Base-by-base conservation (phyloP, 2,888 invertebrate species). In the Lasioglossum pauxillum region DNA sequence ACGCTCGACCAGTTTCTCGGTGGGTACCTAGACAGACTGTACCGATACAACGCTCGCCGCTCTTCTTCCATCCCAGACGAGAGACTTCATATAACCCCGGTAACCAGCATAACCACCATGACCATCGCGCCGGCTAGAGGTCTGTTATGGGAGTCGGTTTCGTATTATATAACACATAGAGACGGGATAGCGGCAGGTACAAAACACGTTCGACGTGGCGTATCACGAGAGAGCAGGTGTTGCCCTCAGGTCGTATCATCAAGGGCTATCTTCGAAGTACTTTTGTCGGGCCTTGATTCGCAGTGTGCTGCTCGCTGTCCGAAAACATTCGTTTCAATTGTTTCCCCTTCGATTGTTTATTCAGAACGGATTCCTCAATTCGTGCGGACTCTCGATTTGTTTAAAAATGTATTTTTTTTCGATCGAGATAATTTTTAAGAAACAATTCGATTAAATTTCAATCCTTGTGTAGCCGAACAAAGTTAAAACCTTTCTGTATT, bases 211-310 rank as follows among this genome's bases (percentile, higher is more conserved):
- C 75, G 85, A 85, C 90, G 86, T 89, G 89, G 86, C 88, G 91
- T 88, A 88, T 89, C 89, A 71, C 87, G 90, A 92, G 88, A 92
- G 88, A 92, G 89, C 91, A 92, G 92, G 91, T 92, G 91, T 90
- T 91, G 88, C 89, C 91, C 83, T 8, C 79, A 78, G 64, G 90
- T 88, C 83, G 84, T 91, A 92, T 90, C 89, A 87, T 92, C 86
- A 85, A 84, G 75, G 85, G 85, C 75, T 83, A 89, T 89, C 79
- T 73, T 38, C 69, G 19, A 64, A 19, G 8, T 19, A 86, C 49
- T 90, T 89, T 84, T 80, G 75, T 46, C 27, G 72, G 27, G 38
- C 44, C 12, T n/a, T 38, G 44, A 64, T 71, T 44, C 73, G 31
- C 31, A 31, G 60, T 16, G 41, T 5, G 49, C 1, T 71, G 38